These are phyloP conservation scores for Panzeria rudis DNA, from an alignment of 2,888 invertebrate genomes.

Conservation along the genomic window DNA sequence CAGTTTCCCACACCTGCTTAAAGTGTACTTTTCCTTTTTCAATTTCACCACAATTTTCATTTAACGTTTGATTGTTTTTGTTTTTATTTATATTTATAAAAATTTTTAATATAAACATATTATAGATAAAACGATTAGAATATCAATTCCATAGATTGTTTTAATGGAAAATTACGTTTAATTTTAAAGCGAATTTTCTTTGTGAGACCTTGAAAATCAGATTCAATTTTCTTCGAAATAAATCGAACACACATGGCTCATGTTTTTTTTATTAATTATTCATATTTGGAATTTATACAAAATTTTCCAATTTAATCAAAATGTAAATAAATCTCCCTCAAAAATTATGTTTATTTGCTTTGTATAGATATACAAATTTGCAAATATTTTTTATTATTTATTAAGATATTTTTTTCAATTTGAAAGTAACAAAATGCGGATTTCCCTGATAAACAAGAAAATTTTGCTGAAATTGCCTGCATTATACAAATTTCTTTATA, in stretches of 20 bases:
- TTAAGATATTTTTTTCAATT: background rate
- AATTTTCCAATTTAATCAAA: background rate
- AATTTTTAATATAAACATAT: background rate
- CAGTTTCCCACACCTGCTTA: background rate
- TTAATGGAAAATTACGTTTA: conserved; percentile 30
- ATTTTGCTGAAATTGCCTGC: background rate
- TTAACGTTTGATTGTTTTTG: background rate
- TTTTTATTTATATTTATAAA: background rate
- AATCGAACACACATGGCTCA: background rate
- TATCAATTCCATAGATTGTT: conserved; percentile 24
- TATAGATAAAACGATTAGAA: background rate
- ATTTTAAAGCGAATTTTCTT: conserved; percentile 11
- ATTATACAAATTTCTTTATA: background rate
- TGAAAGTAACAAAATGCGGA: conserved; percentile 13
- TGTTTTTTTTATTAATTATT: background rate
- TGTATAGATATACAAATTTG: no score
- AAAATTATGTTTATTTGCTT: no score
- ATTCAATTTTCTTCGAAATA: background rate
- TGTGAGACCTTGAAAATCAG: conserved; percentile 19
- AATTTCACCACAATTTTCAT: conserved; percentile 33
- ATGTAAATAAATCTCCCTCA: background rate
- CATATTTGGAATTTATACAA: background rate
- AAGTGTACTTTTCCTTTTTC: conserved; percentile 11
- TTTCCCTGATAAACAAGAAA: background rate
- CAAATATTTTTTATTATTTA: background rate